Conservation (phyloP, 1,140 invertebrate species). For the Penaeus japonicus region DNA sequence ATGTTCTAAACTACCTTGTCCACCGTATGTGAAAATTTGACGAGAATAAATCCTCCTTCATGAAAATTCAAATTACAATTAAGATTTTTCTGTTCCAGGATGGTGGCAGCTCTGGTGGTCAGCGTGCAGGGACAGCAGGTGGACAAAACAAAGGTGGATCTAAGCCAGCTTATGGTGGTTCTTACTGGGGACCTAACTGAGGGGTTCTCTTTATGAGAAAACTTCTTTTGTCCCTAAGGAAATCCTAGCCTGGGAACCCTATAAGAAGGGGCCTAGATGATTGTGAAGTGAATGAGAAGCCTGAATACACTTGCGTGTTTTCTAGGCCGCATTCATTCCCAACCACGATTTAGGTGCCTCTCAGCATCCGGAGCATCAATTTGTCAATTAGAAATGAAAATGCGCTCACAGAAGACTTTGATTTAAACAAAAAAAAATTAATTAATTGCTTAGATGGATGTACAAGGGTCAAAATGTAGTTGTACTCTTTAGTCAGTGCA, state of each 20-base stretch:
- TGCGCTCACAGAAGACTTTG: slow-evolving; percentile 55
- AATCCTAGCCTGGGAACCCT: slow-evolving; percentile 9
- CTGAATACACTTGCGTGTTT: not conserved
- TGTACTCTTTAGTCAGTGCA: slow-evolving; percentile 39
- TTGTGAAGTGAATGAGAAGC: too few species aligned
- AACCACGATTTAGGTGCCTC: slow-evolving; percentile 40
- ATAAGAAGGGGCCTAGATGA: not conserved
- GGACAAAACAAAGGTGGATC: slow-evolving; percentile 73
- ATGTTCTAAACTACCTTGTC: too few species aligned
- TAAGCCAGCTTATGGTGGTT: slow-evolving; percentile 68
- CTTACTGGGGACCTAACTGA: slow-evolving; percentile 62
- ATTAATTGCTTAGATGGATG: slow-evolving; percentile 21
- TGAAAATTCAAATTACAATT: slow-evolving; percentile 60
- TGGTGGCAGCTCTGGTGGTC: slow-evolving; percentile 72
- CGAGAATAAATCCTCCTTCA: too few species aligned
- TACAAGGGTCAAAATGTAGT: slow-evolving; percentile 52
- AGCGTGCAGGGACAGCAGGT: slow-evolving; percentile 73
- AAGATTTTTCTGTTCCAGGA: slow-evolving; percentile 67
- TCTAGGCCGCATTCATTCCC: slow-evolving; percentile 33
- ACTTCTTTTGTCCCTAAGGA: not conserved
- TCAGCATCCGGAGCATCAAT: slow-evolving; percentile 51
- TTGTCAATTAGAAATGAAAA: slow-evolving; percentile 55
- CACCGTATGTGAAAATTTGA: too few species aligned
- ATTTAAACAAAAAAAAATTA: slow-evolving; percentile 13
- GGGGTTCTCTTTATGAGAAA: not conserved